phyloP scores from a whole-genome alignment of 2,888 invertebrate species.

The Cryptocephalus primarius region DNA sequence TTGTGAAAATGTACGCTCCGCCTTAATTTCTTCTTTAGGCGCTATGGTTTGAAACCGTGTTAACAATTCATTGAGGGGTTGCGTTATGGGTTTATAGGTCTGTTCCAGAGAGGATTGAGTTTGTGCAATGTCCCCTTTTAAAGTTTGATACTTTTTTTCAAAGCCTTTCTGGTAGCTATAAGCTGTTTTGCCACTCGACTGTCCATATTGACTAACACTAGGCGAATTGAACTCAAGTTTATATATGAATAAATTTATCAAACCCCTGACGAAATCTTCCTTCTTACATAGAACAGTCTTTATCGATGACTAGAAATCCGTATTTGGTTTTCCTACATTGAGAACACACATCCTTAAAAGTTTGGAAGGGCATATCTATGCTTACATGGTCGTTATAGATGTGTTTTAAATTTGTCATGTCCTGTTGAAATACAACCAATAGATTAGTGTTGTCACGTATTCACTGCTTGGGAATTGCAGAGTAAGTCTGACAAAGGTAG shows the following conservation, averaged over 20 bases:
- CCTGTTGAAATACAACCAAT: constrained; percentile 7
- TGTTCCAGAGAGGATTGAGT: constrained; percentile 3
- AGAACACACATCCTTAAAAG: constrained; percentile 4
- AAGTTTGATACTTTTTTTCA: constrained; percentile 4
- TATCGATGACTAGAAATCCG: constrained; percentile 4
- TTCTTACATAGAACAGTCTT: not conserved
- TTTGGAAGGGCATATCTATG: constrained; percentile 5
- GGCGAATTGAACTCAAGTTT: not conserved
- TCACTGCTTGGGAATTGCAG: constrained; percentile 4
- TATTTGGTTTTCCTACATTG: constrained; percentile 1
- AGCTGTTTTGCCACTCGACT: constrained; percentile 2
- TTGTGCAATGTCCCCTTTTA: constrained; percentile 2
- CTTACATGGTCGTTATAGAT: constrained; percentile 6
- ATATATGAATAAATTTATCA: constrained; percentile 3
- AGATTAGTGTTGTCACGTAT: constrained; percentile 6
- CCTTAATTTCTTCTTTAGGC: not conserved
- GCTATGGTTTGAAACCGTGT: no score
- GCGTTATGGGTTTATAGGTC: constrained; percentile 4
- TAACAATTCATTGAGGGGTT: constrained; percentile 4
- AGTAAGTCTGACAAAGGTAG: constrained; percentile 7
- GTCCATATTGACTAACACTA: constrained; percentile 2
- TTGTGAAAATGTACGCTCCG: no score
- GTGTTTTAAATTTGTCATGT: constrained; percentile 6
- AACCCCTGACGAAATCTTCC: constrained; percentile 3
- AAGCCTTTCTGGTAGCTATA: constrained; percentile 1